Conservation (phyloP, 1,140 invertebrate genomes). For the Atopsyche davidsoni region DNA sequence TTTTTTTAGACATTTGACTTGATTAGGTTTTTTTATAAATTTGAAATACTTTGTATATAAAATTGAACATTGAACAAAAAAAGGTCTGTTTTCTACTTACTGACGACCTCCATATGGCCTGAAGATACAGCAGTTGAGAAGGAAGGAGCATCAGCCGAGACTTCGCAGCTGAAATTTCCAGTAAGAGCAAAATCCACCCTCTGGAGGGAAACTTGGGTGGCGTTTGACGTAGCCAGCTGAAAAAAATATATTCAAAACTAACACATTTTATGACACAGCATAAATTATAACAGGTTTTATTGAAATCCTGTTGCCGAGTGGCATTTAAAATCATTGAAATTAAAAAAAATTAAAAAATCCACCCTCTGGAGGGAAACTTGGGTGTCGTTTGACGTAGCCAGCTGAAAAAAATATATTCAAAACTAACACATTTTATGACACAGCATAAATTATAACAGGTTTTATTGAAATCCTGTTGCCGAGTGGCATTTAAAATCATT, state of each 20-base stretch:
- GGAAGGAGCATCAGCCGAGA: slow-evolving; percentile 62
- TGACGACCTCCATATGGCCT: slow-evolving; percentile 46
- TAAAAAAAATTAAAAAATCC: too few relatives aligned
- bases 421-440: too few relatives aligned
- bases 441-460: too few relatives aligned
- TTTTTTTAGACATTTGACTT: too few relatives aligned
- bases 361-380: slow-evolving; percentile 60
- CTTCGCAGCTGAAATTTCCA: slow-evolving; percentile 67
- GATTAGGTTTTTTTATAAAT: neutral
- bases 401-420: slow-evolving; percentile 49
- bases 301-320: too few relatives aligned
- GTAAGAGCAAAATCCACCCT: slow-evolving; percentile 58
- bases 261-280: too few relatives aligned
- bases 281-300: too few relatives aligned
- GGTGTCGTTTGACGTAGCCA: slow-evolving; percentile 57
- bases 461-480: too few relatives aligned
- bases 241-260: too few relatives aligned
- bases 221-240: slow-evolving; percentile 57
- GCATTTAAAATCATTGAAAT: too few relatives aligned
- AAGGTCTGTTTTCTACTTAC: slow-evolving; percentile 40
- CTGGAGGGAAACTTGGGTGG: slow-evolving; percentile 58
- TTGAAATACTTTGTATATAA: too few relatives aligned
- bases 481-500: too few relatives aligned
- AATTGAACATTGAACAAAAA: neutral
- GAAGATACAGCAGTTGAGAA: slow-evolving; percentile 55